Evolutionary conservation across 2,797 vertebrate species (phyloP), one percentile per base, ranked within the genome.

Genomic region (Propithecus deckenii): DNA sequence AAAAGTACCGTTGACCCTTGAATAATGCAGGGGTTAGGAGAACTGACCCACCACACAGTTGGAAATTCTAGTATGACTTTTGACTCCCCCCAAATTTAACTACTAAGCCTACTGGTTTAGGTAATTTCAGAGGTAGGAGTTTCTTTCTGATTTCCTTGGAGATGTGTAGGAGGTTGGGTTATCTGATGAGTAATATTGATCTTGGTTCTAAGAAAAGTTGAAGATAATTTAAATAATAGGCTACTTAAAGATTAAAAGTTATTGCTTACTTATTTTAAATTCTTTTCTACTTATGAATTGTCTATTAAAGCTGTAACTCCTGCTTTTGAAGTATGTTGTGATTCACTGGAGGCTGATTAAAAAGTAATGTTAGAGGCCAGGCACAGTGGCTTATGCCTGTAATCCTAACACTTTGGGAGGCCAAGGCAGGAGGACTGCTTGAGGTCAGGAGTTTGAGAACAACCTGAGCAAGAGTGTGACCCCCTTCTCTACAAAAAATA

Each of bases 191-290:
- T 79, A 61, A 2, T 92, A 4, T 17, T 69, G 67, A 78, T 94
- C 46, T 92, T 86, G 35, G 52, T 92, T 78, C 14, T 83, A 84
- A 95, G 52, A 38, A 69, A 94, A 95, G 25, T 79, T 96, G 48
- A 30, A 87, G 30, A 35, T 79, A 83, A 74, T 78, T 92, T 83
- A 57, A 86, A 48, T 84, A 79, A 59, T 74, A 57, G 10, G 5
- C 22, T 76, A 52, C 57, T 87, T 71, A 50, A 69, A 69, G 41
- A 14, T 69, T 89, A 85, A 81, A 89, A 78, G 48, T 71, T 93
- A 92, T 0, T 90, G 20, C 41, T 92, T 78, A 41, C 20, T 75
- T 78, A 91, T 57, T 94, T 95, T 74, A 71, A 65, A 72, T 87
- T 86, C 22, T 94, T 94, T 94, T 65, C 28, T 46, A 59, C 18